Conservation (phyloP, 1,140 invertebrate species). For the Pemphigus obesinymphae region DNA sequence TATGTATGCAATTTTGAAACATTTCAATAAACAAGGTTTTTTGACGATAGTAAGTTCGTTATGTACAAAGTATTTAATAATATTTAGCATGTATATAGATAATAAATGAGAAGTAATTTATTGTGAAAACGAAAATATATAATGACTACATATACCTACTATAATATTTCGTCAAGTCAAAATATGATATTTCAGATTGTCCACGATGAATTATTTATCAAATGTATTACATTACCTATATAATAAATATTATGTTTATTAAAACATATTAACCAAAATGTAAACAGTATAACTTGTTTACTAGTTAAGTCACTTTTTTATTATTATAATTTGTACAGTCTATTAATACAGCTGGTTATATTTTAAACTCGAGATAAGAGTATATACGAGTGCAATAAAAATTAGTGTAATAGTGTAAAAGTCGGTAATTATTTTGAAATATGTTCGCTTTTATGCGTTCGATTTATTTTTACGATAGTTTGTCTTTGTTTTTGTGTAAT, state of each 20-base stretch:
- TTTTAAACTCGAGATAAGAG: background rate
- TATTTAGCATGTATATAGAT: no score
- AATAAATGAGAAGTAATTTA: background rate
- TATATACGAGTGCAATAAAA: background rate
- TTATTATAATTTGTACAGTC: background rate
- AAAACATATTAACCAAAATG: background rate
- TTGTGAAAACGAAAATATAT: background rate
- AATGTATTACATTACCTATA: no score
- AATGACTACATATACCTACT: background rate
- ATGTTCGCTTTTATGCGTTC: background rate
- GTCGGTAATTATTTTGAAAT: background rate
- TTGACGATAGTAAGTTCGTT: no score
- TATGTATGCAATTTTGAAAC: no score
- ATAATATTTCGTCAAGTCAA: background rate
- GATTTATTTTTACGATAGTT: background rate
- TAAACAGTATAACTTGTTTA: background rate
- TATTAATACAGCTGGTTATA: background rate
- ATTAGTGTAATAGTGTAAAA: background rate
- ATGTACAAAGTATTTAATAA: no score
- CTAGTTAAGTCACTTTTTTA: background rate
- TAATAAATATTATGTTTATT: background rate
- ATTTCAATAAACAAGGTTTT: no score
- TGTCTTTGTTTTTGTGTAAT: background rate
- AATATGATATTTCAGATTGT: background rate
- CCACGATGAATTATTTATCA: background rate